Base-by-base conservation (phyloP, 1,140 invertebrate genomes). In the Acromyrmex charruanus region DNA sequence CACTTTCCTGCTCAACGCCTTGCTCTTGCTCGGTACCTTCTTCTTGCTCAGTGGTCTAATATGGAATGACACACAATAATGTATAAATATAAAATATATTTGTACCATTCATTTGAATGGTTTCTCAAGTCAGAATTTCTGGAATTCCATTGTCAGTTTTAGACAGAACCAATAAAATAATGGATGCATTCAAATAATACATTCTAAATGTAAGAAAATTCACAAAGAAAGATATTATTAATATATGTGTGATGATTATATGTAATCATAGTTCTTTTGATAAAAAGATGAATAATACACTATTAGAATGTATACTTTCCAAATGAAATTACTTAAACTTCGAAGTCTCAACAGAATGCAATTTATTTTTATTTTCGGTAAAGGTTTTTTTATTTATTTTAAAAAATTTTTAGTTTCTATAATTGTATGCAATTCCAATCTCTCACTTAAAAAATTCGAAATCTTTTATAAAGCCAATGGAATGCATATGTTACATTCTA, bases 21-120 rank as follows among this genome's bases (percentile, higher is more conserved):
- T 94, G 92, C 75, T 95, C 92, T 35, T 92, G 91, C 55, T 92
- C 93, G 16, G 89, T 77, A 21, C 86, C 90, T 90, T 93, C 92
- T 88, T 94, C 93, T 79, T 93, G 93, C 87, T 93, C 97, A 3
- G 89, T 90, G 0, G 86, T 89, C 93, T 94, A 68, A 18, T 85
- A 39, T 85, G 35, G 35, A 5, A 1, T 35, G 21, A 77, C 31
- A 71, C 79, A 79, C 55, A 77, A 87, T 21, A 82, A 74, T 80
- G 25, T 2, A 80, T 81, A n/a, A 81, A 81, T 81, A 81, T 71
- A 58, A 69, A 31, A 69, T 68, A 69, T 18, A 55, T 44, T 80
- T 25, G 1, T 75, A 49, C 51, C 9, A 12, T 44, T 35, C 5
- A 63, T 35, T 58, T 21, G n/a, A 74, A 59, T 18, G 4, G 3